phyloP scores from a whole-genome alignment of 2,888 invertebrate genomes.

The Idaea straminata region DNA sequence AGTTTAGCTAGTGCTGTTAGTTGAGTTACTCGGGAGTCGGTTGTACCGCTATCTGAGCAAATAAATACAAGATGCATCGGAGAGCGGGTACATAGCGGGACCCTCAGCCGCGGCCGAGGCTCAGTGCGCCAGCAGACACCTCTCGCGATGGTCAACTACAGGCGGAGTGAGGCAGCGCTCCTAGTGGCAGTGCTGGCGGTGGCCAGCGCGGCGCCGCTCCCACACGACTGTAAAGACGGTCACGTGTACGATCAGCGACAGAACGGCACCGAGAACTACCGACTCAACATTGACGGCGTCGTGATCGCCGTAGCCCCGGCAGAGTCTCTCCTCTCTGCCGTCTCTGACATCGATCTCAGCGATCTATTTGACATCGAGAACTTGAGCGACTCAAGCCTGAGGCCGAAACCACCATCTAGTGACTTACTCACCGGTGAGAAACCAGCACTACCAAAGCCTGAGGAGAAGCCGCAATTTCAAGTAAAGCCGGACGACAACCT shows the following conservation, averaged over 20 bases:
- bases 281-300: slow-evolving; percentile 85
- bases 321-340: slow-evolving; percentile 80
- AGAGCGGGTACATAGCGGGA: slow-evolving; percentile 68
- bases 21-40: slow-evolving; percentile 49
- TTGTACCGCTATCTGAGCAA: slow-evolving; percentile 76
- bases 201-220: slow-evolving; percentile 42
- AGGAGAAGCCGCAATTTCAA: slow-evolving; percentile 17
- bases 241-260: slow-evolving; percentile 85
- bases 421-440: slow-evolving; percentile 18
- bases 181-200: slow-evolving; percentile 37
- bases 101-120: slow-evolving; percentile 47
- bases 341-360: slow-evolving; percentile 67
- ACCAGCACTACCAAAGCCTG: slow-evolving; percentile 28
- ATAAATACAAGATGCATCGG: slow-evolving; percentile 78
- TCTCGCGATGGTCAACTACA: slow-evolving; percentile 75
- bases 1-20: slow-evolving; percentile 64
- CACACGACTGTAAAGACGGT: slow-evolving; percentile 37
- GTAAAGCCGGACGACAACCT: slow-evolving; percentile 24
- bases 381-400: slow-evolving; percentile 38
- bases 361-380: slow-evolving; percentile 60
- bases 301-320: slow-evolving; percentile 83
- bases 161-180: slow-evolving; percentile 62
- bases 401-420: slow-evolving; percentile 38
- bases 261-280: slow-evolving; percentile 87
- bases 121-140: slow-evolving; percentile 60